A percentile compares a stretch with the other conserved stretches of the same genome.
These are phyloP conservation scores for Tympanoctomys barrerae DNA, from an alignment of 2,797 vertebrate species.

Conservation along the genomic window DNA sequence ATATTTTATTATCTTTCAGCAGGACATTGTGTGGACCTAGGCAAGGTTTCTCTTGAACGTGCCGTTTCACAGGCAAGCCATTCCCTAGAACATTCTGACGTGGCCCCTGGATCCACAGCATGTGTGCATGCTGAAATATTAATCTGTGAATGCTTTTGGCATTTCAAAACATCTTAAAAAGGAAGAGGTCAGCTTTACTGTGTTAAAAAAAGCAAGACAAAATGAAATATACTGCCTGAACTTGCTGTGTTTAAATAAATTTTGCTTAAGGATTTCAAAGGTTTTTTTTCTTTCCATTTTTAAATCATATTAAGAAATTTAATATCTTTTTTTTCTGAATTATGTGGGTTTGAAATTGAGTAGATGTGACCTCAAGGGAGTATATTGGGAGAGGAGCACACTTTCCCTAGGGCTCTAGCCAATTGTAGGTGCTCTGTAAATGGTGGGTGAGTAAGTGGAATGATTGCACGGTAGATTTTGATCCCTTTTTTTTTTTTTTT, in stretches of 20 bases:
- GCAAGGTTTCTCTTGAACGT: neutral
- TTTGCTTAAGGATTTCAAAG: conserved; percentile 64
- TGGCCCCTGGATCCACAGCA: neutral
- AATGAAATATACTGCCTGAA: neutral
- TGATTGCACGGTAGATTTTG: neutral
- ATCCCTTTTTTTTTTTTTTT: neutral
- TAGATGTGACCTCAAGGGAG: neutral
- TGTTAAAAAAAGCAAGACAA: neutral
- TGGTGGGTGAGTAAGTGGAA: neutral
- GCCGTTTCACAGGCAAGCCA: neutral
- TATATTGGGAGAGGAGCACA: neutral
- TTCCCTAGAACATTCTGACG: neutral
- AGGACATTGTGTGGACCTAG: neutral
- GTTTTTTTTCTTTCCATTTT: neutral
- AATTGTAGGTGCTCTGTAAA: neutral
- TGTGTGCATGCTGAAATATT: neutral
- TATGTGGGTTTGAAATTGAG: conserved; percentile 22
- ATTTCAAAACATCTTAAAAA: conserved; percentile 45
- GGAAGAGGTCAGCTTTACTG: conserved; percentile 26
- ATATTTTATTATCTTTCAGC: neutral
- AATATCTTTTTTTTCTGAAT: neutral
- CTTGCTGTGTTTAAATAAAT: conserved; percentile 51
- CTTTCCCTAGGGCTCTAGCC: neutral
- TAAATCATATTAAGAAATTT: neutral
- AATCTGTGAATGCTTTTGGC: conserved; percentile 28